Conservation (phyloP, 2,113 vertebrate species). For the Nesogale talazaci region DNA sequence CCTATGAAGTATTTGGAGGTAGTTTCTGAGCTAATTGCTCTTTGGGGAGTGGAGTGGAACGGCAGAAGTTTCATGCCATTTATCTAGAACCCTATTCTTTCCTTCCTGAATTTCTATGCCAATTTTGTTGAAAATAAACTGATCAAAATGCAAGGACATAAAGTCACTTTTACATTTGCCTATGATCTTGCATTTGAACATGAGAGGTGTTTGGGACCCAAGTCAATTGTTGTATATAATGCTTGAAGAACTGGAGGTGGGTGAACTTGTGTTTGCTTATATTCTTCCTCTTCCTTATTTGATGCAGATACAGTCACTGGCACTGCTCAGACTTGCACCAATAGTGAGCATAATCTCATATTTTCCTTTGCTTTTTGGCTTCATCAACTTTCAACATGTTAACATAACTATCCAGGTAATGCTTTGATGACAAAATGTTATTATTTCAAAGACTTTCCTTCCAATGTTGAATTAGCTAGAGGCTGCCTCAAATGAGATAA, state of each 20-base stretch:
- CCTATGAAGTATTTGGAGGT: background rate
- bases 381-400: conserved; percentile 28
- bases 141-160: background rate
- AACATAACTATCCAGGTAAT: background rate
- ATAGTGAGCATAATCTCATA: background rate
- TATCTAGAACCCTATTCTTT: background rate
- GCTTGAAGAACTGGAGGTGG: background rate
- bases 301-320: background rate
- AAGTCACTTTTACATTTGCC: background rate
- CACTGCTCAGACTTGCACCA: background rate
- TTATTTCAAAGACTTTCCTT: conserved; percentile 42
- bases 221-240: background rate
- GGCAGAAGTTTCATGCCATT: background rate
- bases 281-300: background rate
- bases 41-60: background rate
- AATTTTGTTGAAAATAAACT: conserved; percentile 26
- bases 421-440: conserved; percentile 24
- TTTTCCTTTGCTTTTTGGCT: conserved; percentile 30
- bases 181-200: conserved; percentile 21
- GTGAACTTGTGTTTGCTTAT: background rate
- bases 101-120: background rate
- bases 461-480: background rate
- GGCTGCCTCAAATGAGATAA: conserved; percentile 13
- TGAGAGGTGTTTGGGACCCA: background rate
- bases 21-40: background rate